Conservation (phyloP, 2,113 vertebrate species). For the Brienomyrus brachyistius region DNA sequence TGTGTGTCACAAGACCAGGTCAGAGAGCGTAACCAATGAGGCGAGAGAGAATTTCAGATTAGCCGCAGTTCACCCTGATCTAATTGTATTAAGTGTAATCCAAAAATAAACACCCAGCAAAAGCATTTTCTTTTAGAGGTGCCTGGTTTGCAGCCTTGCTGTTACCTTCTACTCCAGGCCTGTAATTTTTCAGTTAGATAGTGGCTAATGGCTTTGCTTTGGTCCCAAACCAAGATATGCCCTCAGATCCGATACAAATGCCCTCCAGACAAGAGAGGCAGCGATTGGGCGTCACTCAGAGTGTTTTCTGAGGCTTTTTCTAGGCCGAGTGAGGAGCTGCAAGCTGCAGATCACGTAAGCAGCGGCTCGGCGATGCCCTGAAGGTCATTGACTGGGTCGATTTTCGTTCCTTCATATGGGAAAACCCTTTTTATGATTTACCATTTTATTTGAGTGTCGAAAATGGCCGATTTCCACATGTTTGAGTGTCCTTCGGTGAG, state of each 20-base stretch:
- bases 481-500: not conserved
- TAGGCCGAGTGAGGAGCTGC: not conserved
- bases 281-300: not conserved
- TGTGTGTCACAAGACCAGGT: no score
- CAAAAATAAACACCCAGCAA: not conserved
- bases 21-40: not conserved
- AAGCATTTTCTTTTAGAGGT: not conserved
- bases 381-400: not conserved
- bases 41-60: not conserved
- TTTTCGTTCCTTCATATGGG: not conserved
- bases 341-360: not conserved
- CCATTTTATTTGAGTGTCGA: not conserved
- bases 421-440: not conserved
- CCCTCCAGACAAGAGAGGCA: not conserved
- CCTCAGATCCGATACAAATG: not conserved
- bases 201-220: conserved; percentile 2
- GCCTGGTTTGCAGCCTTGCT: not conserved
- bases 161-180: not conserved
- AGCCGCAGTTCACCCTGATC: not conserved
- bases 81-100: not conserved
- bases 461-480: not conserved
- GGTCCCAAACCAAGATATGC: not conserved
- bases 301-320: not conserved
- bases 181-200: conserved; percentile 16
- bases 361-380: not conserved